A percentile compares a stretch with the other conserved stretches of the same genome.
These are phyloP conservation scores for Nothocercus nigrocapillus DNA, from an alignment of 2,113 vertebrate genomes.

Conservation along the genomic window DNA sequence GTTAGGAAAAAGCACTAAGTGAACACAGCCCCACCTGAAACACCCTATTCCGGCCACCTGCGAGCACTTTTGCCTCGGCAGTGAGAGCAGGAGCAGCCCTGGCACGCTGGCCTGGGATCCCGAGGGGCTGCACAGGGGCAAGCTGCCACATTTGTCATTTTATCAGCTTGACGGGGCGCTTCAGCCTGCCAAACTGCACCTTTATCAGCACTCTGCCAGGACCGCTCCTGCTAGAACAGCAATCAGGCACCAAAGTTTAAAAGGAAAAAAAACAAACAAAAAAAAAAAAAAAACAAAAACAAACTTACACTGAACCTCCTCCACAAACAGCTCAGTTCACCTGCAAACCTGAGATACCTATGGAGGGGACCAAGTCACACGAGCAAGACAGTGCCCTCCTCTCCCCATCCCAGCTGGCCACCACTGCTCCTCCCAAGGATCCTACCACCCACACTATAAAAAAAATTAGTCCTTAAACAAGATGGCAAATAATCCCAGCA, in stretches of 20 bases:
- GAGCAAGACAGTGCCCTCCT: not conserved
- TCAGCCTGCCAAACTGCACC: not conserved
- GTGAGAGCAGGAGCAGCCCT: not conserved
- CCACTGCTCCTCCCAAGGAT: not conserved
- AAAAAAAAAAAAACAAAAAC: no score
- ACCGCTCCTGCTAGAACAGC: not conserved
- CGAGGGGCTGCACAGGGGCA: not conserved
- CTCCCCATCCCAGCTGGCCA: accelerated
- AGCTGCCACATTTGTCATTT: not conserved
- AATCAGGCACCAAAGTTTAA: not conserved
- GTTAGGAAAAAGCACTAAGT: accelerated
- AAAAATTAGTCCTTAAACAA: not conserved
- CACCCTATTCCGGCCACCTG: not conserved
- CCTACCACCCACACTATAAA: not conserved
- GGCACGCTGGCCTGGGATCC: accelerated
- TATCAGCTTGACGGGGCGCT: not conserved
- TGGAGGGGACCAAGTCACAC: not conserved
- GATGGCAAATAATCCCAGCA: not conserved
- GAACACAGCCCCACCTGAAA: not conserved
- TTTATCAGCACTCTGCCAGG: not conserved
- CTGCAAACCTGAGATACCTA: accelerated
- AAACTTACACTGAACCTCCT: not conserved
- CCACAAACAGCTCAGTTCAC: not conserved
- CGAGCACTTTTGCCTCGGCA: not conserved
- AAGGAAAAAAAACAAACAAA: not conserved